Conservation (phyloP, 2,888 invertebrate genomes). For the Junonia oenone region DNA sequence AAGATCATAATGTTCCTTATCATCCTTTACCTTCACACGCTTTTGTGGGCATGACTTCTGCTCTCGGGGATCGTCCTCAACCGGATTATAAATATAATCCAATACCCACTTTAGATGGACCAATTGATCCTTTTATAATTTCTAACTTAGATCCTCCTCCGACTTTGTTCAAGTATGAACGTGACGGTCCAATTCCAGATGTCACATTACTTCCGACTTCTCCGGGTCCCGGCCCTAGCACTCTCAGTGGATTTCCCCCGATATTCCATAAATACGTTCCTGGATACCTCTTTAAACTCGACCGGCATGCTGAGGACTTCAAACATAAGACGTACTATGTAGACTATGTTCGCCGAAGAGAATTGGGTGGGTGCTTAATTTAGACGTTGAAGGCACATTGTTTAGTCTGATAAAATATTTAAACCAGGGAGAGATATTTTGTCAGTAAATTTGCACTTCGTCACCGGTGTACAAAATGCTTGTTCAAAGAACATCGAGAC, state of each 20-base stretch:
- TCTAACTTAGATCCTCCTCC: conserved; percentile 56
- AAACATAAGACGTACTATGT: conserved; percentile 73
- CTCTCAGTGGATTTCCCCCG: conserved; percentile 67
- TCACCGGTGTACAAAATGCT: conserved; percentile 20
- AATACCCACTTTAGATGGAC: conserved; percentile 58
- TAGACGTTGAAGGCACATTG: conserved; percentile 60
- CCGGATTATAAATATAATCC: conserved; percentile 67
- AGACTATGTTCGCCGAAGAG: conserved; percentile 75
- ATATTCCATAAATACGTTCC: conserved; percentile 72
- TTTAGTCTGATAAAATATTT: conserved; percentile 22
- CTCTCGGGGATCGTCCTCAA: conserved; percentile 58
- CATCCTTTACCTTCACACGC: conserved; percentile 65
- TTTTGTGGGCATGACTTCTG: conserved; percentile 68
- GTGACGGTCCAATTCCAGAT: conserved; percentile 68
- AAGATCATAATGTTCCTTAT: conserved; percentile 51
- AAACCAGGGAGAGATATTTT: conserved; percentile 16
- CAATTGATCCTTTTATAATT: conserved; percentile 61
- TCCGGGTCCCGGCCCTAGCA: conserved; percentile 58
- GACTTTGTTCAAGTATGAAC: conserved; percentile 64
- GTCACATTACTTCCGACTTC: conserved; percentile 53
- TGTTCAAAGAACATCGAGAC: conserved; percentile 46
- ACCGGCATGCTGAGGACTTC: conserved; percentile 71
- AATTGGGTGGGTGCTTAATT: conserved; percentile 78
- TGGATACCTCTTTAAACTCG: conserved; percentile 65
- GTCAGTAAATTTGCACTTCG: conserved; percentile 10